Conservation (phyloP, 2,113 vertebrate species). For the Megaceryle maxima region DNA sequence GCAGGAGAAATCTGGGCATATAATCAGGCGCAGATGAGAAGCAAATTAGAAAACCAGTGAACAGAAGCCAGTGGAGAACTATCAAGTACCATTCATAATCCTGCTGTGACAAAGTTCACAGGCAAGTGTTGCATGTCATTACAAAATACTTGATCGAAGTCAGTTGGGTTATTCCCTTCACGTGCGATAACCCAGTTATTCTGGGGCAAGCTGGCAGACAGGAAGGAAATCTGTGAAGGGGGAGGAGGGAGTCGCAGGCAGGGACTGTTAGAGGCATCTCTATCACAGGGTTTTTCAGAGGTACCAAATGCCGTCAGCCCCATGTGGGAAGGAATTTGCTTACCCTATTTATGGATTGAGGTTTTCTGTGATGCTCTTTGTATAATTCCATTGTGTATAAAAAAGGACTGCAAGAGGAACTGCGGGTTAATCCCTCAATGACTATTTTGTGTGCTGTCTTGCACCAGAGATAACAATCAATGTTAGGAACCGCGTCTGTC, state of each 20-base stretch:
- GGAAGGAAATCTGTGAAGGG: background rate
- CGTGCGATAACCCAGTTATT: rapidly evolving
- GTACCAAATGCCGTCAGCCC: background rate
- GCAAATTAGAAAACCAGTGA: background rate
- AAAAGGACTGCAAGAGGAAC: background rate
- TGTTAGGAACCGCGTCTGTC: background rate
- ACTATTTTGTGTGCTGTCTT: rapidly evolving
- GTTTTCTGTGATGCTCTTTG: background rate
- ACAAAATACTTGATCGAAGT: background rate
- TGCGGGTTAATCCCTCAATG: background rate
- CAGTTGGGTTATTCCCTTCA: background rate
- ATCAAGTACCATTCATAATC: background rate
- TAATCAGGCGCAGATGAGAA: background rate
- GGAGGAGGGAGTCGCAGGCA: background rate
- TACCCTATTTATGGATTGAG: background rate
- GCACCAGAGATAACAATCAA: background rate
- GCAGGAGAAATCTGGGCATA: background rate
- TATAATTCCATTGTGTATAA: background rate
- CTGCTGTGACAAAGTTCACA: background rate
- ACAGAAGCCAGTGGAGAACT: background rate
- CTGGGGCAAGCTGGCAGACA: background rate
- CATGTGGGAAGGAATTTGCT: background rate
- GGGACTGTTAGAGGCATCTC: background rate
- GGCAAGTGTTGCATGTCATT: background rate
- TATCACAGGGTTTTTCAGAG: background rate